A percentile compares a stretch with the other conserved stretches of the same genome.
Evolutionary conservation across 2,888 invertebrate species (phyloP).

Genomic region (Harpalus rufipes): DNA sequence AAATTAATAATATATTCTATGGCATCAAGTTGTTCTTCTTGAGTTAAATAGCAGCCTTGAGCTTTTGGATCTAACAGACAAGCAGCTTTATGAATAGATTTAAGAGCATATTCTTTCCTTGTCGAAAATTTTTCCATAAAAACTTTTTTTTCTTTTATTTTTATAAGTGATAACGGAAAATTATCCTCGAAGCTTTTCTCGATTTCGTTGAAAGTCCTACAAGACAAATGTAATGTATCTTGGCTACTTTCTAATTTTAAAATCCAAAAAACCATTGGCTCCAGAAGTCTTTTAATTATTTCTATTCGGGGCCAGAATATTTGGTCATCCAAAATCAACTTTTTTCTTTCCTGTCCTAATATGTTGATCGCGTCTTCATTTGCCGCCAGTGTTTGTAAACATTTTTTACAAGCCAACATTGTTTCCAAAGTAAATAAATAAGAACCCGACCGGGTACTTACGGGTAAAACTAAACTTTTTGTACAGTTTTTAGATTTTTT

Average conservation of each 20-base stretch:
- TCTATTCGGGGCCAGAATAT: not conserved
- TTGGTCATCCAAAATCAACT: not conserved
- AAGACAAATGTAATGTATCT: not conserved
- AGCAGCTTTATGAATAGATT: conserved; percentile 54
- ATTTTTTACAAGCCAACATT: conserved; percentile 9
- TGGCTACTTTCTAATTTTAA: not conserved
- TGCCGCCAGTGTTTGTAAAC: not conserved
- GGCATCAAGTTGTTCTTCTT: not conserved
- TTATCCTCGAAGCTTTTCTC: conserved; percentile 32
- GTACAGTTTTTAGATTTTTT: conserved; percentile 8
- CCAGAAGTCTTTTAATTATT: conserved; percentile 1
- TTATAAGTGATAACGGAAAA: conserved; percentile 46
- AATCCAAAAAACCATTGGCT: not conserved
- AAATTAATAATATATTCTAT: conserved; percentile 16
- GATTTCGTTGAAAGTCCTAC: not conserved
- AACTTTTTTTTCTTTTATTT: conserved; percentile 39
- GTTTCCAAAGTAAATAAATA: not conserved
- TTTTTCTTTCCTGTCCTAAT: conserved; percentile 1
- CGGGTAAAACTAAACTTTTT: not conserved
- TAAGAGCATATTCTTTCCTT: conserved; percentile 54
- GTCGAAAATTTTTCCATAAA: conserved; percentile 38
- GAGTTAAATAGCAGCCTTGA: conserved; percentile 52
- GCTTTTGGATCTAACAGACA: conserved; percentile 47
- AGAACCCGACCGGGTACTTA: not conserved
- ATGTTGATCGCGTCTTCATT: not conserved